Evolutionary conservation across 92 coral and sea anemone species (phyloP), one percentile per base, ranked within the genome.

Genomic region (Plumapathes pennacea): DNA sequence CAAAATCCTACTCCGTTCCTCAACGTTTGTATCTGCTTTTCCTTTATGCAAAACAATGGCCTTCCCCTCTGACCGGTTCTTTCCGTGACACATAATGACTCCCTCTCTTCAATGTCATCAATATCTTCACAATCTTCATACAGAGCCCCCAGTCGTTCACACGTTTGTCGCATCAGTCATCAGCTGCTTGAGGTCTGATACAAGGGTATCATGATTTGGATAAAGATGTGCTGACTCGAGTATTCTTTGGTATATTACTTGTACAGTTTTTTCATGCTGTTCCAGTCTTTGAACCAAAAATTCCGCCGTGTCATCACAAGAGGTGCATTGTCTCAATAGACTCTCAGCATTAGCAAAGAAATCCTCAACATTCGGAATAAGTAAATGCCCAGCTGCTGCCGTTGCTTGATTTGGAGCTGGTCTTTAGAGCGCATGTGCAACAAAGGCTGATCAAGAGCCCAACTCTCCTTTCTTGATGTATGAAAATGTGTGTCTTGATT

Each of bases 201-300:
- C 15, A 5, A 62, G 71, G 12, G 37, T 1, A 5, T 49, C 2
- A 1, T 13, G 21, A 14, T 25, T 37, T 13, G 25, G 39, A 45
- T 2, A n/a, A n/a, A n/a, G n/a, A n/a, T n/a, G n/a, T n/a, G n/a
- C 42, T 27, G 41, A 47, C 12, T 46, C 71, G 11, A 17, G 18
- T 46, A 62, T 27, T 44, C 60, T 10, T 21, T 40, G 21, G 18
- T 62, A 45, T 38, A 62, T 62, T 10, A 62, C 60, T 0, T 56
- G 69, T 22, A 62, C 23, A 15, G 42, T 29, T 2, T 33, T 25
- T 18, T 62, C 44, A 46, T 62, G 48, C 21, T 63, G 29, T 17
- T 48, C 71, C 5, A 48, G 10, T 10, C 60, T n/a, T 29, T 46
- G 28, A 7, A 28, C 27, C 5, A 32, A 20, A 17, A 63, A 63